These are phyloP conservation scores for Eulemur rubriventer DNA, from an alignment of 2,797 vertebrate species.

Conservation along the genomic window DNA sequence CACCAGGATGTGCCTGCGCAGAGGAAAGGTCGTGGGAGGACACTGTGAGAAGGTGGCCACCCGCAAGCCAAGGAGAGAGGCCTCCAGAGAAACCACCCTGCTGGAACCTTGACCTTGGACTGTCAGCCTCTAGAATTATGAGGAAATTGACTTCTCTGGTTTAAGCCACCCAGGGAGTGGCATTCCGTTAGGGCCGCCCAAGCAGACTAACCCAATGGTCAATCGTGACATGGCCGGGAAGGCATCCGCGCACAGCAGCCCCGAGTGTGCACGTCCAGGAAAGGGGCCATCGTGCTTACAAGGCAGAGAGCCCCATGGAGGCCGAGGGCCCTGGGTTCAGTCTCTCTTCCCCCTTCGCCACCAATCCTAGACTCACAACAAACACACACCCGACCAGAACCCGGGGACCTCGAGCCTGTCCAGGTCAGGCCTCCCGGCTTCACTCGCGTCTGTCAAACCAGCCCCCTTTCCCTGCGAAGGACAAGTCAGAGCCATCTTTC, in stretches of 20 bases:
- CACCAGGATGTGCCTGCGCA: rapidly evolving
- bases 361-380: neutral
- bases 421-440: conserved; percentile 55
- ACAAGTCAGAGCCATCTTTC: conserved; percentile 87
- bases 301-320: neutral
- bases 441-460: conserved; percentile 81
- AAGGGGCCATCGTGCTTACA: neutral
- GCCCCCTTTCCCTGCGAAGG: conserved; percentile 85
- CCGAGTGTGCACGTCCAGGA: rapidly evolving
- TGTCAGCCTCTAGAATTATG: neutral
- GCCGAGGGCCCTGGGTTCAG: neutral
- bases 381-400: neutral
- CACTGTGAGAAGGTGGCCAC: rapidly evolving
- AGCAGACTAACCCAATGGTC: rapidly evolving
- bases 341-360: neutral
- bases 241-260: neutral
- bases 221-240: neutral
- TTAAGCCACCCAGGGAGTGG: rapidly evolving
- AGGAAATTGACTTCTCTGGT: rapidly evolving
- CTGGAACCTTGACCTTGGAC: neutral
- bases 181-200: rapidly evolving
- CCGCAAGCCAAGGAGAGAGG: neutral
- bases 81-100: too few species aligned
- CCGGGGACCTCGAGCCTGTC: conserved; percentile 44
- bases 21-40: rapidly evolving